Base-by-base conservation (phyloP, 2,113 vertebrate genomes). In the Cynocephalus volans region DNA sequence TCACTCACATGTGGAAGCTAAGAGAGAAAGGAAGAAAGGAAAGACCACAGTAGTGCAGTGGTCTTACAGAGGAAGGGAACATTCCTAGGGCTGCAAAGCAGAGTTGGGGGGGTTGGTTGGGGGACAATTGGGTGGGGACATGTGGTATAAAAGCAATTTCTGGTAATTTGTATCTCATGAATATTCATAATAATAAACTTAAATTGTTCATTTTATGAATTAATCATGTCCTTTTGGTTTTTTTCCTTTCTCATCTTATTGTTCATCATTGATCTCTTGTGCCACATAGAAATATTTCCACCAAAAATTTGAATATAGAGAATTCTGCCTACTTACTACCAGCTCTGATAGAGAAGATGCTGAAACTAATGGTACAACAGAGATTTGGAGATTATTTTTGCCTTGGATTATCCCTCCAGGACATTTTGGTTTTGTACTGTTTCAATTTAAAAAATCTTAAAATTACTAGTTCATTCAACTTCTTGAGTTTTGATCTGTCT, bases 391-490 rank as follows among this genome's bases (percentile, higher is more conserved):
- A 75, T 79, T 75, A 45, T 21, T 19, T 92, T 56, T 95, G 50
- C 54, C 60, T 77, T 97, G 28, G 70, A 54, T 96, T 83, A 54
- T 73, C 52, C 79, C 65, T 64, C 13, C 10, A 65, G 79, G n/a
- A 80, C 26, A 64, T 88, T 92, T 95, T 81, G 67, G 45, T 82
- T 95, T 92, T 88, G 6, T 97, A 41, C 26, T 93, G 28, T 90
- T 93, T 93, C 52, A 90, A 48, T 69, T 82, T 92, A 62, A 88
- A 26, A 45, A 95, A 88, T 69, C 26, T 62, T 83, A 45, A 54
- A 86, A 82, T 93, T 87, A 7, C 62, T 79, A 64, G 67, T 77
- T 95, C 50, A 79, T 96, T 95, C 45, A 50, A 19, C 13, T 93
- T 89, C 15, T 82, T 95, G 73, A 95, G 75, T 93, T 95, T 96